Percentiles rank a stretch among this genome's conserved stretches.
phyloP scores from a whole-genome alignment of 2,113 vertebrate genomes.

The Oncorhynchus tshawytscha region DNA sequence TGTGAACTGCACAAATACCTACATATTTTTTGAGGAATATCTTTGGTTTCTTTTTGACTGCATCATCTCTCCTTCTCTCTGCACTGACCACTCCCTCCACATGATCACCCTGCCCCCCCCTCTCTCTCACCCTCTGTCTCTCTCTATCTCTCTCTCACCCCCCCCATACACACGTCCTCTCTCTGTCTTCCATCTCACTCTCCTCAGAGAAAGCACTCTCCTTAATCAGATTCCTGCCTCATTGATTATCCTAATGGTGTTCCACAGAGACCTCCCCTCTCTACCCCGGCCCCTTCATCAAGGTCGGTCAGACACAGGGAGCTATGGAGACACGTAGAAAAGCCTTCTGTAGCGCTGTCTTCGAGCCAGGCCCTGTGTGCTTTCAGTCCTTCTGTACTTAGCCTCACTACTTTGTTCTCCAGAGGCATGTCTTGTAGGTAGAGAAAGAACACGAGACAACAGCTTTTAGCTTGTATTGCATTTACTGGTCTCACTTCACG shows the following conservation, averaged over 20 bases:
- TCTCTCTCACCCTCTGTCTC: neutral
- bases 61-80: neutral
- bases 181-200: neutral
- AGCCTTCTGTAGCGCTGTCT: neutral
- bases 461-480: neutral
- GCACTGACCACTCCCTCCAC: neutral
- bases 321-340: neutral
- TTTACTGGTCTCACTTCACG: neutral
- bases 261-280: conserved; percentile 26
- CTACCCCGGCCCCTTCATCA: conserved; percentile 20
- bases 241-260: conserved; percentile 68
- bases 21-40: neutral
- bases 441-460: neutral
- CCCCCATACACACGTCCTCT: conserved; percentile 1
- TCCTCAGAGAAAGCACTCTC: conserved; percentile 59
- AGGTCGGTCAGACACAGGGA: conserved; percentile 34
- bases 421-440: neutral
- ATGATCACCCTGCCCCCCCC: neutral
- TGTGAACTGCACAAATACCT: too few species aligned
- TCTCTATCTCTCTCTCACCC: neutral
- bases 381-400: neutral
- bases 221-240: conserved; percentile 66
- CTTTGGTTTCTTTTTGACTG: neutral
- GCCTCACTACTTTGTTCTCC: too few species aligned
- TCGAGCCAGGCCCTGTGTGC: neutral